phyloP scores from a whole-genome alignment of 92 coral and sea anemone species.

The Palythoa grandis region DNA sequence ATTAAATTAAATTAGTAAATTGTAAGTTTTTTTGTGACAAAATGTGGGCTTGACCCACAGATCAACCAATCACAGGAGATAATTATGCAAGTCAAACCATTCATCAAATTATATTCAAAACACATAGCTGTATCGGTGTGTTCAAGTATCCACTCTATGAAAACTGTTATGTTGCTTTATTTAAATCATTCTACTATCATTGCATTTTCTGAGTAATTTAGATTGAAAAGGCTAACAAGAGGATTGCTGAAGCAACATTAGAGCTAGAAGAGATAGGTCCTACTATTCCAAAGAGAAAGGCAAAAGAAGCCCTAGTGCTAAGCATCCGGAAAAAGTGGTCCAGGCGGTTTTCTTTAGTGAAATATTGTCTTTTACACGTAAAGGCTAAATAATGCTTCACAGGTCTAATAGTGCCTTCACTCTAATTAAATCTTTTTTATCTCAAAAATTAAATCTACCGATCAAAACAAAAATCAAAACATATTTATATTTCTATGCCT shows the following conservation, averaged over 20 bases:
- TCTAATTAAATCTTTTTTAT: too few relatives aligned
- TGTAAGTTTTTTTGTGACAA: background rate
- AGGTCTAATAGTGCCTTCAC: too few relatives aligned
- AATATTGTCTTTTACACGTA: background rate
- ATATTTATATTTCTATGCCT: too few relatives aligned
- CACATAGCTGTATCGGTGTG: background rate
- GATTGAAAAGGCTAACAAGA: constrained; percentile 9
- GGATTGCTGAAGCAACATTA: constrained; percentile 8
- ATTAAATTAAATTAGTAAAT: background rate
- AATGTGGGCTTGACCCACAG: background rate
- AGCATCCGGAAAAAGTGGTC: constrained; percentile 4
- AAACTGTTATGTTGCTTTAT: constrained; percentile 6
- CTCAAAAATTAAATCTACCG: too few relatives aligned
- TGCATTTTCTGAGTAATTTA: constrained; percentile 5
- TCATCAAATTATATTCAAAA: background rate
- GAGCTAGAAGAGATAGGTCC: constrained; percentile 12
- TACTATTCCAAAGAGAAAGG: background rate
- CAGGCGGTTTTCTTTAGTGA: background rate
- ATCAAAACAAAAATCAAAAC: too few relatives aligned
- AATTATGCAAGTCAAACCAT: constrained; percentile 5
- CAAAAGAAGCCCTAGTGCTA: constrained; percentile 3
- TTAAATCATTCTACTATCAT: background rate
- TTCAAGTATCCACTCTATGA: constrained; percentile 1
- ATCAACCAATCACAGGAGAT: constrained; percentile 6
- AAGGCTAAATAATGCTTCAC: too few relatives aligned